Evolutionary conservation across 2,797 vertebrate genomes (phyloP).

Genomic region (Leptodactylus fallax): DNA sequence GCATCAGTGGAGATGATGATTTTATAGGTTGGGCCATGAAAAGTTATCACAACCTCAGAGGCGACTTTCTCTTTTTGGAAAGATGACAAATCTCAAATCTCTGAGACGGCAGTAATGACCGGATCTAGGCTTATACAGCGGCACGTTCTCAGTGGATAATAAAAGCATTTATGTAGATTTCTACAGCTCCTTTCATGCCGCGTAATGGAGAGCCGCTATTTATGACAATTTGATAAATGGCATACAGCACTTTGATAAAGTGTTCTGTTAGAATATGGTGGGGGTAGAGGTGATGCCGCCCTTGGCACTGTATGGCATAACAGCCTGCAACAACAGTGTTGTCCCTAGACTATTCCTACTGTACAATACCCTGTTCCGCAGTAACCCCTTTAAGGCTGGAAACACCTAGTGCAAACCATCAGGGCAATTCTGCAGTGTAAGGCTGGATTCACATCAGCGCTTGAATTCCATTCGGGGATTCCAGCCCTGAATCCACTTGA

Average conservation of each 20-base stretch:
- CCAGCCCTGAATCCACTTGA: too few relatives aligned
- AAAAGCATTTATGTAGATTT: not conserved
- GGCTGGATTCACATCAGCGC: too few relatives aligned
- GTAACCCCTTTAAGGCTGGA: too few relatives aligned
- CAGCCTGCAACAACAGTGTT: not conserved
- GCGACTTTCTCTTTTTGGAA: not conserved
- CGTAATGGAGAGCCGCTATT: not conserved
- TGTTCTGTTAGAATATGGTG: not conserved
- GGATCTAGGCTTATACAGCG: not conserved
- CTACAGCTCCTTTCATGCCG: not conserved
- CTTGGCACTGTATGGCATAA: not conserved
- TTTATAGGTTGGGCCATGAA: constrained; percentile 27
- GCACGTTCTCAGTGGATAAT: not conserved
- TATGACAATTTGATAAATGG: not conserved
- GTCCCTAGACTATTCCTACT: too few relatives aligned
- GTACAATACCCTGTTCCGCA: too few relatives aligned
- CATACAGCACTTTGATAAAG: not conserved
- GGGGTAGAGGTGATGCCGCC: not conserved
- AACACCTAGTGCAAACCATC: too few relatives aligned
- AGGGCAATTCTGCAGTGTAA: too few relatives aligned
- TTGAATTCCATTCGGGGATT: too few relatives aligned
- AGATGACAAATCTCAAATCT: not conserved
- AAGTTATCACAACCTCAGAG: not conserved
- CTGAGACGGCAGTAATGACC: not conserved
- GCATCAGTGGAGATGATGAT: constrained; percentile 15